phyloP scores from a whole-genome alignment of 2,888 invertebrate genomes.

The Synanthedon myopaeformis region DNA sequence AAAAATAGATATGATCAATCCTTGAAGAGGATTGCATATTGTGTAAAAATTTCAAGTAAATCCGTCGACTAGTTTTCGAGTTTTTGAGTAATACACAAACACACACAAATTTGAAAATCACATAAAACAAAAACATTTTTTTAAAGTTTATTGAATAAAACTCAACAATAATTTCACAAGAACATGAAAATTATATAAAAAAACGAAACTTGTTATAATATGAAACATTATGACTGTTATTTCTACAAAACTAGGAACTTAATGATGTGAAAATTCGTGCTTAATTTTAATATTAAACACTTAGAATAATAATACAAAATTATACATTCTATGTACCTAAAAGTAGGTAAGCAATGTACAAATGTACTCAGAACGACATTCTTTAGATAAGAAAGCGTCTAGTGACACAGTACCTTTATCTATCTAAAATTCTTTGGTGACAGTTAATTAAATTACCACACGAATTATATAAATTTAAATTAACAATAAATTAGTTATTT shows the following conservation, averaged over 20 bases:
- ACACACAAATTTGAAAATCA: too few relatives aligned
- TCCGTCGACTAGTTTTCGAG: too few relatives aligned
- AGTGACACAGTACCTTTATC: constrained; percentile 34
- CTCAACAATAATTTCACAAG: constrained; percentile 63
- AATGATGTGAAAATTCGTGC: constrained; percentile 8
- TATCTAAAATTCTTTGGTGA: constrained; percentile 1
- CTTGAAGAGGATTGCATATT: too few relatives aligned
- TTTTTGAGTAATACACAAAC: too few relatives aligned
- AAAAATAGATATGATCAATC: too few relatives aligned
- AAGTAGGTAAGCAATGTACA: constrained; percentile 22
- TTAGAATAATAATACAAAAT: not conserved
- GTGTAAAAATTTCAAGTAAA: too few relatives aligned
- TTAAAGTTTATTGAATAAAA: constrained; percentile 62
- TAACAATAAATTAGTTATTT: not conserved
- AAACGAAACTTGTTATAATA: constrained; percentile 11
- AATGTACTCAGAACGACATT: constrained; percentile 40
- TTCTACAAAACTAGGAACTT: constrained; percentile 20
- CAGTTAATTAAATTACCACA: not conserved
- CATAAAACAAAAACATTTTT: constrained; percentile 19
- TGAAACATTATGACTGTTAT: constrained; percentile 31
- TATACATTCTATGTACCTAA: not conserved
- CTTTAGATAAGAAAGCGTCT: constrained; percentile 32
- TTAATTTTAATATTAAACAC: not conserved
- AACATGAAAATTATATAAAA: constrained; percentile 13
- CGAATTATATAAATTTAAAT: not conserved